Evolutionary conservation across 2,113 vertebrate species (phyloP), one percentile per base, ranked within the genome.

Genomic region (Uropsilus gracilis): DNA sequence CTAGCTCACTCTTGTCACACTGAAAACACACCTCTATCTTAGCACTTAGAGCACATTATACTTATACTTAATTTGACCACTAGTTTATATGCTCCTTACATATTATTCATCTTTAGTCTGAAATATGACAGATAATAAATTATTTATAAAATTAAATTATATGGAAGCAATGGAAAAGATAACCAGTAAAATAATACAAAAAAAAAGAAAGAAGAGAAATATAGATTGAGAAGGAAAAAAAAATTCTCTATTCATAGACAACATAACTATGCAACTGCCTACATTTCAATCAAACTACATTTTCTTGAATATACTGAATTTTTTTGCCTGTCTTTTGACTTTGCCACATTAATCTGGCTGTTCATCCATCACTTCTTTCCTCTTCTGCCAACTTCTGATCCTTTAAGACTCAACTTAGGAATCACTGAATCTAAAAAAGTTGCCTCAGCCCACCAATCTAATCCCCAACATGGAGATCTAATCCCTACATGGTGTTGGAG

Each of bases 91-190:
- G 13, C 28, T 44, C 8, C 75, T 76, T 61, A 71, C 69, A 37
- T 91, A 57, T n/a, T 24, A 64, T 68, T 68, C 34, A 73, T 73
- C 76, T 73, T 89, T 68, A 68, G 3, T n/a, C 26, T 46, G 64
- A 96, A 89, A n/a, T 12, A 61, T 57, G 80, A 69, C 9, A 30
- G 71, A 59, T 80, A 91, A 28, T 34, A 61, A 59, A 91, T 85
- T 80, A 66, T 22, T 84, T 44, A 84, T 78, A 66, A 78, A 64
- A 59, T 77, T 44, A 77, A 68, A 46, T 42, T 50, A 72, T 50
- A 44, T 72, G 18, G 24, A 73, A 73, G 12, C 81, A 86, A 32
- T 73, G 59, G 37, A 88, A 94, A 63, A 46, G 7, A 63, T 50
- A 84, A 34, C 10, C 26, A 59, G 30, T 48, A 13, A 88, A 28